A percentile compares a stretch with the other conserved stretches of the same genome.
These are phyloP conservation scores for Boulengeromyrus knoepffleri DNA, from an alignment of 2,113 vertebrate species.

Conservation along the genomic window DNA sequence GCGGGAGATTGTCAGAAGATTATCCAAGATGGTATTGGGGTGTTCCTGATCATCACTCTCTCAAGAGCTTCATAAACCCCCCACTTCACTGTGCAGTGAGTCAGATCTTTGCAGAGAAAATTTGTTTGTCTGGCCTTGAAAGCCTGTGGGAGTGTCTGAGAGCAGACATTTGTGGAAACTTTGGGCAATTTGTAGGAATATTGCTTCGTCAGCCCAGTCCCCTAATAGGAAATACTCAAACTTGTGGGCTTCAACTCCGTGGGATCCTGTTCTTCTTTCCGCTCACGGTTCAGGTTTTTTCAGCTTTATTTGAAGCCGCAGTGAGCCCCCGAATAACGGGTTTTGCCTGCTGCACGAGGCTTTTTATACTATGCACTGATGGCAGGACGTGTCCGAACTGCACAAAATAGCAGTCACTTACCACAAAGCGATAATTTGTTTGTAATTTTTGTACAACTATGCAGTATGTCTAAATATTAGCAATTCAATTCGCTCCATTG, in stretches of 20 bases:
- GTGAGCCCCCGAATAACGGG: background rate
- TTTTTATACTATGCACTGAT: background rate
- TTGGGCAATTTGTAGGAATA: background rate
- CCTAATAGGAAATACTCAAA: background rate
- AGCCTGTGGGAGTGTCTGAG: background rate
- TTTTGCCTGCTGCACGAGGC: background rate
- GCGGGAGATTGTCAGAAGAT: background rate
- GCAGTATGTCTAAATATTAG: background rate
- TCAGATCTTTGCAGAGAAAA: background rate
- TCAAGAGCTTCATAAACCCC: background rate
- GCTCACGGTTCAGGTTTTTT: background rate
- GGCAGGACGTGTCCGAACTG: background rate
- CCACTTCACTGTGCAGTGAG: background rate
- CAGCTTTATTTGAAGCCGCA: background rate
- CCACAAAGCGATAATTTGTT: background rate
- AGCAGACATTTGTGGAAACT: background rate
- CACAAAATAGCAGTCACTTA: background rate
- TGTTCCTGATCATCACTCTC: background rate
- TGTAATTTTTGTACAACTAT: background rate
- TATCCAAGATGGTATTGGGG: background rate
- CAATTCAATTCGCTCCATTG: background rate
- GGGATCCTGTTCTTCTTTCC: background rate
- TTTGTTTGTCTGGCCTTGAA: background rate
- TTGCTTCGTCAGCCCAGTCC: background rate
- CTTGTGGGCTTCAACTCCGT: background rate